These are phyloP conservation scores for Monochamus alternatus DNA, from an alignment of 2,888 invertebrate genomes.

Conservation along the genomic window DNA sequence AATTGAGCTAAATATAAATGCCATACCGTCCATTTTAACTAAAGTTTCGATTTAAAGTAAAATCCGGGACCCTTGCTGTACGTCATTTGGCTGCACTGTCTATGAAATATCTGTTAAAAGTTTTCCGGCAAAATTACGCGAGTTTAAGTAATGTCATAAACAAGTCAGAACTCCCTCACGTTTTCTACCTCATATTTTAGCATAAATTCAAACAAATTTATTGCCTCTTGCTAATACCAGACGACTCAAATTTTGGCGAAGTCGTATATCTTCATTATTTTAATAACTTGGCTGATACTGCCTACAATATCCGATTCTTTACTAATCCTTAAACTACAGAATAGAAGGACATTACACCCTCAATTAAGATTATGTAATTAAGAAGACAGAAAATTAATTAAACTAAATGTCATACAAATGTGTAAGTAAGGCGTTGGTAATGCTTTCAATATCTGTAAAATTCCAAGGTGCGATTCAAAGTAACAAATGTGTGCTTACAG, in stretches of 20 bases:
- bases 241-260: constrained; percentile 30
- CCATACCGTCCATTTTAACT: not conserved
- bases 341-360: not conserved
- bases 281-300: constrained; percentile 6
- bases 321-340: not conserved
- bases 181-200: constrained; percentile 48
- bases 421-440: no score
- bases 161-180: constrained; percentile 51
- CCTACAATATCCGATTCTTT: not conserved
- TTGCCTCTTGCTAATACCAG: constrained; percentile 35
- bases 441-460: no score
- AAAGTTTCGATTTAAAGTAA: constrained; percentile 7
- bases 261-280: constrained; percentile 23
- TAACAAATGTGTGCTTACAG: no score
- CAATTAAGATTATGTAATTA: no score
- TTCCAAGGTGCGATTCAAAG: no score
- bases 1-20: no score
- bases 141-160: constrained; percentile 52
- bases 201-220: constrained; percentile 48
- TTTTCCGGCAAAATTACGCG: constrained; percentile 41
- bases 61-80: not conserved
- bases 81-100: constrained; percentile 27
- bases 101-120: constrained; percentile 42
- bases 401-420: no score
- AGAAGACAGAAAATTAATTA: no score